A percentile compares a stretch with the other conserved stretches of the same genome.
These are phyloP conservation scores for Herpetotheres cachinnans DNA, from an alignment of 2,113 vertebrate species.

Conservation along the genomic window DNA sequence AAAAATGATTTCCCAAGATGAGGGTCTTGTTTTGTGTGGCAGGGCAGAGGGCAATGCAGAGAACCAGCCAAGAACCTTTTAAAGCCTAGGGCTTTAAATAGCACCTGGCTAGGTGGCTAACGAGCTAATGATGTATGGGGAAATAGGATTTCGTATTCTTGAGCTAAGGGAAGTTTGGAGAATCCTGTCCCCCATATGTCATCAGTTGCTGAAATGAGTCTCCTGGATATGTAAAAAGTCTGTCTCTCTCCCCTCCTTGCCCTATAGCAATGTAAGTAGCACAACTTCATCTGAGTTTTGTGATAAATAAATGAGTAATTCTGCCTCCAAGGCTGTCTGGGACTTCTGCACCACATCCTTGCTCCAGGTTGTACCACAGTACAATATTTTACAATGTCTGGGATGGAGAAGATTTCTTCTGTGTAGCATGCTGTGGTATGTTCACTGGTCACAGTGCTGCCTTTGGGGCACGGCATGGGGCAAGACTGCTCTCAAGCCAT, in stretches of 20 bases:
- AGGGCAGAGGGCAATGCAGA: neutral
- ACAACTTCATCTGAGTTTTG: neutral
- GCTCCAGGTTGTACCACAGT: neutral
- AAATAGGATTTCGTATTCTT: neutral
- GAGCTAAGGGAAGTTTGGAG: neutral
- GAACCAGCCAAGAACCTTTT: neutral
- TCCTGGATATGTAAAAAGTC: neutral
- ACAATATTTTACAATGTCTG: neutral
- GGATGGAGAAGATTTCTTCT: neutral
- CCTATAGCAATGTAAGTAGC: neutral
- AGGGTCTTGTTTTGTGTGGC: neutral
- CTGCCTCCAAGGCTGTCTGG: conserved; percentile 19
- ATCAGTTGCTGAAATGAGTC: neutral
- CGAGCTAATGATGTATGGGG: neutral
- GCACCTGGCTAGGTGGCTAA: neutral
- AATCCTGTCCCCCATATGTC: neutral
- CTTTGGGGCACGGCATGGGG: neutral
- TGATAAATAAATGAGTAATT: conserved; percentile 32
- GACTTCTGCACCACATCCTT: neutral
- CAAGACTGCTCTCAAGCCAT: neutral
- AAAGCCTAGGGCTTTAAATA: neutral
- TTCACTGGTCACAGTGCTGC: neutral
- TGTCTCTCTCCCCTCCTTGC: neutral
- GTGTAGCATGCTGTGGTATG: neutral
- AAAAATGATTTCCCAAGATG: neutral